Evolutionary conservation across 2,113 vertebrate genomes (phyloP).

Genomic region (Centropus unirufus): DNA sequence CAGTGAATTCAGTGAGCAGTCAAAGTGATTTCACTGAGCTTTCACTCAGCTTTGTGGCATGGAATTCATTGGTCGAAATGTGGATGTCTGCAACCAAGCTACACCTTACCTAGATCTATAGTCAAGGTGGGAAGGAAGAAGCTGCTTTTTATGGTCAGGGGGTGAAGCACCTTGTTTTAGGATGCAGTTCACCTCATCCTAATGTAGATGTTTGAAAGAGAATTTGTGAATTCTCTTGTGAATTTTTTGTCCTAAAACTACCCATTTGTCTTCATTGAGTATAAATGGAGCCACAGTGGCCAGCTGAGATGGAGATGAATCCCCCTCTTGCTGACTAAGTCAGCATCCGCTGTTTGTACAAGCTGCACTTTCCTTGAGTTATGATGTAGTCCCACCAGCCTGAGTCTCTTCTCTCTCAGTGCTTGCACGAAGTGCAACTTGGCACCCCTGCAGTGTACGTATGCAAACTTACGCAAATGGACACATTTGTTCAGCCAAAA

Average conservation of each 20-base stretch:
- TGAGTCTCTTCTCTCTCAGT: background rate
- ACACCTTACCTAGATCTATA: background rate
- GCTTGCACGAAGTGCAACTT: background rate
- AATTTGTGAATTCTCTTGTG: background rate
- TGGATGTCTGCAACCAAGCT: background rate
- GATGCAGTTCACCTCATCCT: background rate
- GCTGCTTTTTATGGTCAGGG: background rate
- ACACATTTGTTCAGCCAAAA: background rate
- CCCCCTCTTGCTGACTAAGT: background rate
- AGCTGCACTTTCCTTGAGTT: slow-evolving; percentile 5
- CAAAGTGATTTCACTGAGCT: background rate
- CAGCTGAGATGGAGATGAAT: slow-evolving; percentile 34
- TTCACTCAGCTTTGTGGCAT: background rate
- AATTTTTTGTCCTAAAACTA: background rate
- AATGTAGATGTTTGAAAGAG: background rate
- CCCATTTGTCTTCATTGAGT: background rate
- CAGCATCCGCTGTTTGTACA: background rate
- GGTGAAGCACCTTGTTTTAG: background rate
- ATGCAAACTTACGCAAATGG: background rate
- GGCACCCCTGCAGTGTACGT: background rate
- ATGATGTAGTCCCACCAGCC: background rate
- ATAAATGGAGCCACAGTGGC: background rate
- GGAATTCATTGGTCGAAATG: background rate
- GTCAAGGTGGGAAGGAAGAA: background rate
- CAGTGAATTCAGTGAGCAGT: background rate